Evolutionary conservation across 2,888 invertebrate species (phyloP).

Genomic region (Pachydiplax longipennis): DNA sequence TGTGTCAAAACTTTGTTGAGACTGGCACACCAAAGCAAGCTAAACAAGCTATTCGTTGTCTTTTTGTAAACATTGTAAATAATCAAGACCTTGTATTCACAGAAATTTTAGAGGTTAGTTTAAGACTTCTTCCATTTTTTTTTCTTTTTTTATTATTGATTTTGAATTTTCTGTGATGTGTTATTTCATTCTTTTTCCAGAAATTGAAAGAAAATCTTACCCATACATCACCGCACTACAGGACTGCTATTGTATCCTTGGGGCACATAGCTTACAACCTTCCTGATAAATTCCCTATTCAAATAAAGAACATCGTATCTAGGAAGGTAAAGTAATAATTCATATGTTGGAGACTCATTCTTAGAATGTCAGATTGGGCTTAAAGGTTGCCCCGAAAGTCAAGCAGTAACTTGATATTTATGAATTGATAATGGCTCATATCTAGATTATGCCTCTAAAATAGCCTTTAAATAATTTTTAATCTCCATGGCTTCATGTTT

Average conservation of each 20-base stretch:
- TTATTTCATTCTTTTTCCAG: slow-evolving; percentile 52
- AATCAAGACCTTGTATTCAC: slow-evolving; percentile 80
- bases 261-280: slow-evolving; percentile 94
- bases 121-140: background rate
- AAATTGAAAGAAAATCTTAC: slow-evolving; percentile 77
- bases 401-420: too few species aligned
- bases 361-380: background rate
- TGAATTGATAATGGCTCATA: too few species aligned
- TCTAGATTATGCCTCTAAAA: too few species aligned
- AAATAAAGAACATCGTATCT: slow-evolving; percentile 93
- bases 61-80: slow-evolving; percentile 78
- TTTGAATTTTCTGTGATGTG: background rate
- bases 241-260: slow-evolving; percentile 91
- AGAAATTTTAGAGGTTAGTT: slow-evolving; percentile 74
- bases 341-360: background rate
- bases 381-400: background rate
- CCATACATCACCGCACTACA: slow-evolving; percentile 80
- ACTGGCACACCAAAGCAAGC: slow-evolving; percentile 94
- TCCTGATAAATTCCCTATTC: slow-evolving; percentile 87
- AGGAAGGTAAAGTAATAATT: slow-evolving; percentile 69
- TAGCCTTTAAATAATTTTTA: too few species aligned
- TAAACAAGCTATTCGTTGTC: slow-evolving; percentile 93
- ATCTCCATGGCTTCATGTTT: too few species aligned
- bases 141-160: background rate
- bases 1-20: slow-evolving; percentile 87